Conservation (phyloP, 2,113 vertebrate species). For the Platysternon megacephalum region DNA sequence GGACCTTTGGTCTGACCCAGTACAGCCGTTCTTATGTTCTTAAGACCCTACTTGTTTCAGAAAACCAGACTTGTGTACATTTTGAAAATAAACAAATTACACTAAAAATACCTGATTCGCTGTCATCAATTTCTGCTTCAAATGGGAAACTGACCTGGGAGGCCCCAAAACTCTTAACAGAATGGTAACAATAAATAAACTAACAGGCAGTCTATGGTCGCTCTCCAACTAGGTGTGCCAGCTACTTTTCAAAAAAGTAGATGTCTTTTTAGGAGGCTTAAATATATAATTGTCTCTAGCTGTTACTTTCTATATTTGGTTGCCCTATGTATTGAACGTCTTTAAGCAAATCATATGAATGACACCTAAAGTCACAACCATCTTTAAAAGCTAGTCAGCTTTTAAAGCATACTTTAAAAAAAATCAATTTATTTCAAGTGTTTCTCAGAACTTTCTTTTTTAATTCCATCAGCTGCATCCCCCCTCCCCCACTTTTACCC, state of each 20-base stretch:
- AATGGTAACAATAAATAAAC: neutral
- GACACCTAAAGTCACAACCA: conserved; percentile 2
- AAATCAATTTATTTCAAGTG: neutral
- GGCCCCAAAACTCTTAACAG: neutral
- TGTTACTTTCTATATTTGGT: conserved; percentile 55
- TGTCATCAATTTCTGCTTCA: neutral
- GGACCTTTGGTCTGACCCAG: no score
- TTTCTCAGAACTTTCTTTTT: conserved; percentile 34
- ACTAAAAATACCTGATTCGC: neutral
- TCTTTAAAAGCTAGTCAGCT: conserved; percentile 26
- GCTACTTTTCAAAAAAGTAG: conserved; percentile 29
- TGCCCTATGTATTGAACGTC: conserved; percentile 48
- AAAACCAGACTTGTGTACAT: neutral
- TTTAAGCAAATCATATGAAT: conserved; percentile 20
- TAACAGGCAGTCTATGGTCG: neutral
- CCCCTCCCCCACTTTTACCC: neutral
- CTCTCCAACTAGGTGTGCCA: neutral
- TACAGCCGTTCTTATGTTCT: no score
- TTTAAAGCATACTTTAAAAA: conserved; percentile 30
- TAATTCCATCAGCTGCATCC: neutral
- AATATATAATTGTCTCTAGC: conserved; percentile 25
- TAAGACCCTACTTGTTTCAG: neutral
- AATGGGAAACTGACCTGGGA: neutral
- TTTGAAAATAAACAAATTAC: neutral
- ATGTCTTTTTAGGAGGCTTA: conserved; percentile 30